Evolutionary conservation across 1,140 invertebrate species (phyloP).

Genomic region (Cherax destructor): DNA sequence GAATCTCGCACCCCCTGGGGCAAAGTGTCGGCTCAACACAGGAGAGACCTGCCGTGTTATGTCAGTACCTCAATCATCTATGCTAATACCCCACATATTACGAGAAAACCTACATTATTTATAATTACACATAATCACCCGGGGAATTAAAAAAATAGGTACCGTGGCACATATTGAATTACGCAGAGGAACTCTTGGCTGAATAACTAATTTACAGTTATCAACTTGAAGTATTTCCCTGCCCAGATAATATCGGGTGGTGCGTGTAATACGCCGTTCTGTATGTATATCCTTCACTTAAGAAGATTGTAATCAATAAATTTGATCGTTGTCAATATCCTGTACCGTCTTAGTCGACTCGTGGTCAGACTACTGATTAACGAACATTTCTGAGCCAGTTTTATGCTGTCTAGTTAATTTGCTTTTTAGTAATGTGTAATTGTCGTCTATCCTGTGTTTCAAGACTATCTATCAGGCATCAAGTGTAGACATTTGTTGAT

Average conservation of each 20-base stretch:
- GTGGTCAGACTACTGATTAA: not conserved
- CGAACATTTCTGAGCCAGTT: not conserved
- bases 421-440: too few species aligned
- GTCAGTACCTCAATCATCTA: constrained; percentile 11
- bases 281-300: not conserved
- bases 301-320: not conserved
- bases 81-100: constrained; percentile 19
- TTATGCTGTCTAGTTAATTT: not conserved
- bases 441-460: too few species aligned
- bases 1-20: constrained; percentile 24
- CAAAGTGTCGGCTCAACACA: not conserved
- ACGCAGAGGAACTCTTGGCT: not conserved
- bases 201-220: not conserved
- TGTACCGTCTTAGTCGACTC: not conserved
- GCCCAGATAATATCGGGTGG: not conserved
- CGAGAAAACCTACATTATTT: not conserved
- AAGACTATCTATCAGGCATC: too few species aligned
- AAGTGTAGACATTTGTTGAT: too few species aligned
- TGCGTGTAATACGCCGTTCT: not conserved
- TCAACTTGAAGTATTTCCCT: not conserved
- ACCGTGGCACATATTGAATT: not conserved
- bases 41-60: not conserved
- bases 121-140: not conserved
- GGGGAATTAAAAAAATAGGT: not conserved
- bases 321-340: not conserved